A percentile compares a stretch with the other conserved stretches of the same genome.
Evolutionary conservation across 2,797 vertebrate genomes (phyloP).

Genomic region (Manis pentadactyla): DNA sequence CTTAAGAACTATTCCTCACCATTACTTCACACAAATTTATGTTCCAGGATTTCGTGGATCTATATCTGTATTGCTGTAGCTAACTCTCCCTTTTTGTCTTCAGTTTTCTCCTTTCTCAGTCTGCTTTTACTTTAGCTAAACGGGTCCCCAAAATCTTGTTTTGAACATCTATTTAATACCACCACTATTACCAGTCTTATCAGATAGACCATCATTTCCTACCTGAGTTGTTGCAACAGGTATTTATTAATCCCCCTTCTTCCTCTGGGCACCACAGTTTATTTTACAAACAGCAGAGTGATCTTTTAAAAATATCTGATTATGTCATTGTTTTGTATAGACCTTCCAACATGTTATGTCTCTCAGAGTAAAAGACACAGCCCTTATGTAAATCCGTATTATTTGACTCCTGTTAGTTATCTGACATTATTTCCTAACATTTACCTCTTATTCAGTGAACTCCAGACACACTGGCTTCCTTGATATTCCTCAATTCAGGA

Average conservation of each 20-base stretch:
- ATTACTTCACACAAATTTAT: conserved; percentile 61
- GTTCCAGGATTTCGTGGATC: conserved; percentile 59
- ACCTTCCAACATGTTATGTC: background rate
- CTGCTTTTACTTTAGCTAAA: conserved; percentile 46
- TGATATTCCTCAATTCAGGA: background rate
- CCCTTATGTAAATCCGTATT: background rate
- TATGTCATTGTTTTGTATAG: background rate
- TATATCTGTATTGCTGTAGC: conserved; percentile 53
- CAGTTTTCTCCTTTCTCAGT: background rate
- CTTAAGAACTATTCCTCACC: conserved; percentile 66
- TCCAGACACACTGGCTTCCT: background rate
- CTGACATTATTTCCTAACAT: background rate
- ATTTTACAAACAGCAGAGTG: background rate
- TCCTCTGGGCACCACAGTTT: background rate
- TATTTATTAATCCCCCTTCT: background rate
- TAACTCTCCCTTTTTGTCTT: conserved; percentile 49
- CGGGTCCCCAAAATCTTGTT: background rate
- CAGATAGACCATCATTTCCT: background rate
- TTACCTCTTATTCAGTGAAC: background rate
- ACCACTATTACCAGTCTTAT: background rate
- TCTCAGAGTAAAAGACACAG: conserved; percentile 30
- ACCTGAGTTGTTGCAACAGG: background rate
- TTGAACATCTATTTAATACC: background rate
- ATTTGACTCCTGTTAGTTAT: background rate
- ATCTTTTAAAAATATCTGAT: background rate